Percentiles rank a stretch among this genome's conserved stretches.
These are phyloP conservation scores for Rhorus exstirpatorius DNA, from an alignment of 2,888 invertebrate species.

Conservation along the genomic window DNA sequence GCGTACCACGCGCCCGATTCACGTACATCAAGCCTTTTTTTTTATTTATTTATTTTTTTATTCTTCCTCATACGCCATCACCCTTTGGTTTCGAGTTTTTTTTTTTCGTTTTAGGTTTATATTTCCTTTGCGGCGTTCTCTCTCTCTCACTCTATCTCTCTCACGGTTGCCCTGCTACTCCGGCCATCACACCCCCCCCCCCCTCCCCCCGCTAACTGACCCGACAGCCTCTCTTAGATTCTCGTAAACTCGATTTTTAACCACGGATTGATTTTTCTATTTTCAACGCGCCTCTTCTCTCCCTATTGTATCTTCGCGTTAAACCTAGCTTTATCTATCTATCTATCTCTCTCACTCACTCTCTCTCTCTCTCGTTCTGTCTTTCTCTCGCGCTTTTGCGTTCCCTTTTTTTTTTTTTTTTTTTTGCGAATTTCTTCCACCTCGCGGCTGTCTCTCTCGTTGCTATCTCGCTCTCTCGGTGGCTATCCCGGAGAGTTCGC, in stretches of 20 bases:
- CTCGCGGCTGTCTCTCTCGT: background rate
- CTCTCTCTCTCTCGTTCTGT: background rate
- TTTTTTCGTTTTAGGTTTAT: background rate
- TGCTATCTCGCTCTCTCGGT: slow-evolving; percentile 6
- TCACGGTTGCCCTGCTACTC: too few species aligned
- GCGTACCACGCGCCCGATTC: slow-evolving; percentile 81
- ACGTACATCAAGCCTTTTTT: slow-evolving; percentile 78
- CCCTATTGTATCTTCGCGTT: slow-evolving; percentile 8
- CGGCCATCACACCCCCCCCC: background rate
- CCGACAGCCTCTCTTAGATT: slow-evolving; percentile 22
- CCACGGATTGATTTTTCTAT: slow-evolving; percentile 44
- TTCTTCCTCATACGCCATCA: slow-evolving; percentile 53
- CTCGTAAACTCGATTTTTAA: slow-evolving; percentile 26
- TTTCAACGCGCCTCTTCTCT: slow-evolving; percentile 24
- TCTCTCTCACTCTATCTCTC: too few species aligned
- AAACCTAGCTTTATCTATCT: slow-evolving; percentile 18
- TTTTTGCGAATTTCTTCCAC: slow-evolving; percentile 7
- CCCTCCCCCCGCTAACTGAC: background rate
- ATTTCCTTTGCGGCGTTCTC: slow-evolving; percentile 28
- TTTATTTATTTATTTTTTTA: slow-evolving; percentile 23
- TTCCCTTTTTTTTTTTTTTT: background rate
- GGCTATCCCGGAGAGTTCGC: slow-evolving; percentile 21
- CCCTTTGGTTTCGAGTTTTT: background rate
- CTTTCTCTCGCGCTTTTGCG: slow-evolving; percentile 12
- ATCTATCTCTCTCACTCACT: slow-evolving; percentile 15